These are phyloP conservation scores for Onychomys arenicola DNA, from an alignment of 2,797 vertebrate species.

Conservation along the genomic window DNA sequence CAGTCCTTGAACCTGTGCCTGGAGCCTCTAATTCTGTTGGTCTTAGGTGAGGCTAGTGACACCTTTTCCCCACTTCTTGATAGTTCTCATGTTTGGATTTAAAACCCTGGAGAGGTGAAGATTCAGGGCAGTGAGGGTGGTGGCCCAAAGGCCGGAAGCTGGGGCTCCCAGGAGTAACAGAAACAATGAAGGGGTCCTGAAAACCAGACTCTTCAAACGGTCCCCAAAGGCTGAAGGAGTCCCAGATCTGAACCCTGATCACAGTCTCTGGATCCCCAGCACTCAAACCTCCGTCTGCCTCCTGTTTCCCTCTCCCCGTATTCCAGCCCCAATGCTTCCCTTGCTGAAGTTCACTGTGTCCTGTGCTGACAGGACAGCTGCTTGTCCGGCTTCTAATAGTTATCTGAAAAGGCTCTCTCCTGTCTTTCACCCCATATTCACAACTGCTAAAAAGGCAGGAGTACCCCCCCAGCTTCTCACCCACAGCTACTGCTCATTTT, in stretches of 20 bases:
- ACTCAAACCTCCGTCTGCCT: background rate
- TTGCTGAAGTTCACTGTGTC: background rate
- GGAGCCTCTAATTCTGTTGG: background rate
- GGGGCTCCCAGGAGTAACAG: background rate
- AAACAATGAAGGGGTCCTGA: background rate
- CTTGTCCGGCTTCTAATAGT: conserved; percentile 38
- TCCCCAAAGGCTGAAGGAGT: background rate
- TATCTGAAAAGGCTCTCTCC: background rate
- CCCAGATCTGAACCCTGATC: background rate
- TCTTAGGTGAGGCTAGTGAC: background rate
- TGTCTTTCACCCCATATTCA: background rate
- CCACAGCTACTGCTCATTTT: background rate
- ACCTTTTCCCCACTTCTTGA: background rate
- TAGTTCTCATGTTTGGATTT: background rate
- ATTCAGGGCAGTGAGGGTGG: background rate
- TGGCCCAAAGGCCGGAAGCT: background rate
- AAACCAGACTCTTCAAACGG: background rate
- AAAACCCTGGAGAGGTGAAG: background rate
- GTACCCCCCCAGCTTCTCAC: background rate
- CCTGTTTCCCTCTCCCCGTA: background rate
- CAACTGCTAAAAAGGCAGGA: background rate
- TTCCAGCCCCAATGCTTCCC: background rate
- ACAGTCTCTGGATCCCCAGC: background rate
- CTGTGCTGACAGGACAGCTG: background rate
- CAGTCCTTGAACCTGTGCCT: no score